phyloP scores from a whole-genome alignment of 2,797 vertebrate genomes.

The Cirrhinus mrigala region DNA sequence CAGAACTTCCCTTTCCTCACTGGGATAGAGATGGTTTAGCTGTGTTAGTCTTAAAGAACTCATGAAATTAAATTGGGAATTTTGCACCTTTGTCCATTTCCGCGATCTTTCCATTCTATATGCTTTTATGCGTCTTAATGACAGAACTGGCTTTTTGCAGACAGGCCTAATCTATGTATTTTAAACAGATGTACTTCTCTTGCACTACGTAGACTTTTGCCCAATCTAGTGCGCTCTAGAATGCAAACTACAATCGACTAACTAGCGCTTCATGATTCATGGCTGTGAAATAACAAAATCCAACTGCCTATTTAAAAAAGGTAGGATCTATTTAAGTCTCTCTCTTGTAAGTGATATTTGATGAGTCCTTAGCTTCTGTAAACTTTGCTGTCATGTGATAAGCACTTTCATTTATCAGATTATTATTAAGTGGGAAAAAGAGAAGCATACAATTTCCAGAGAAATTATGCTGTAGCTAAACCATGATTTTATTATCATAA shows the following conservation, averaged over 20 bases:
- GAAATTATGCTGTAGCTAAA: neutral
- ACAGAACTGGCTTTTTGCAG: neutral
- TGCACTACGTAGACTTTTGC: neutral
- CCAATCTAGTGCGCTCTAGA: neutral
- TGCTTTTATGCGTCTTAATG: neutral
- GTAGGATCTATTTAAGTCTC: neutral
- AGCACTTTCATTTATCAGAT: neutral
- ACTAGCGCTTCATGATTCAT: neutral
- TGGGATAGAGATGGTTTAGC: neutral
- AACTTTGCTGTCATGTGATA: neutral
- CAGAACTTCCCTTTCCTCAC: neutral
- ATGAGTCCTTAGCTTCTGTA: neutral
- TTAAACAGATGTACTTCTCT: neutral
- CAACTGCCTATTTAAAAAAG: neutral
- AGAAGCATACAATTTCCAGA: neutral
- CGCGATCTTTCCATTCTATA: neutral
- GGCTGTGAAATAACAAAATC: neutral
- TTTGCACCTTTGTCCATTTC: neutral
- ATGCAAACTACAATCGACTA: neutral
- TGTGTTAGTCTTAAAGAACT: neutral
- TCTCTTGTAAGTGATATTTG: neutral
- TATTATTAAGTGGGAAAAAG: neutral
- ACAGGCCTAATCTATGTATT: neutral
- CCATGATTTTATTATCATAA: neutral
- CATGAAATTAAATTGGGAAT: neutral